Evolutionary conservation across 2,888 invertebrate species (phyloP), one percentile per base, ranked within the genome.

Genomic region (Malthinus seriepunctatus): DNA sequence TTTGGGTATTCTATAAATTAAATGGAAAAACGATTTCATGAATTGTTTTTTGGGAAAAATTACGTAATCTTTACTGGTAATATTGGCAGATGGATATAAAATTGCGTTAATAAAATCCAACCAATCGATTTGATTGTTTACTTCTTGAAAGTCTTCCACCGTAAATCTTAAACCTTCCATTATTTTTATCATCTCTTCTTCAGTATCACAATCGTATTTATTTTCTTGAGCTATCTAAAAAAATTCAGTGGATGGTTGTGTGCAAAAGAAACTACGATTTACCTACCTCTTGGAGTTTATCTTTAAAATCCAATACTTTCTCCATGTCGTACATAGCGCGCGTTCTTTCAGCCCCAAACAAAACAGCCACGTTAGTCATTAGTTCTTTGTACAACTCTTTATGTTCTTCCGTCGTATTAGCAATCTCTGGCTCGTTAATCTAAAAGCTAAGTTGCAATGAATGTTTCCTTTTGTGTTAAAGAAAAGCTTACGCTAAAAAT

Each of bases 241-340:
- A 6, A 23, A 8, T 42, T n/a, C n/a, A 3, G 5, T 15, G 10
- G 14, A 9, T 15, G 9, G 23, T 15, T 15, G 2, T 3, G 7
- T n/a, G 5, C 23, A 23, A 42, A 15, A n/a, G 12, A 9, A 42
- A 9, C 6, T 4, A 3, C 12, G 9, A 1, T 15, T 5, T 4
- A 42, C 23, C 5, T 5, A 42, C 39, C 39, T 42, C 39, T n/a
- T 23, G 10, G 14, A 73, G 54, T 49, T 66, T 56, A 34, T 71
- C 64, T 7, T 65, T 66, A 55, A 73, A 72, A 35, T 65, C 49
- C 23, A 68, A 62, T 1, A 70, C 67, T 48, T 64, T 65, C 35
- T 63, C 65, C 33, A 72, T 56, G 52, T 73, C 71, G 15, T 47
- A 48, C 9, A 37, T 49, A 1, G 66, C 65, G 7, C 62, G 60